phyloP scores from a whole-genome alignment of 2,797 vertebrate species.

The Cryptoprocta ferox region DNA sequence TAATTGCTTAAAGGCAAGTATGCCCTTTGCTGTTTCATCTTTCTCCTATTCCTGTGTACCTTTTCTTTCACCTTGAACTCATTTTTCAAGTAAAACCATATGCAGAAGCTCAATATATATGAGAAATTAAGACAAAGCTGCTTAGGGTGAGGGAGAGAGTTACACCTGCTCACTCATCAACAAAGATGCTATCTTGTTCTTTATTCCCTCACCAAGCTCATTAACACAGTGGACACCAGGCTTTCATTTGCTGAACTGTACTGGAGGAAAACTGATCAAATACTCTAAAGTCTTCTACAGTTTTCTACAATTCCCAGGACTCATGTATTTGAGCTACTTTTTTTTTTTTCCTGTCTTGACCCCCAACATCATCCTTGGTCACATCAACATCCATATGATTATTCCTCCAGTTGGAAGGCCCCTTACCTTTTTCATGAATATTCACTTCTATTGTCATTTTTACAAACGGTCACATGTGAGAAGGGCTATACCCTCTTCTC shows the following conservation, averaged over 20 bases:
- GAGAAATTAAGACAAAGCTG: neutral
- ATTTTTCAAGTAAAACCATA: conserved; percentile 44
- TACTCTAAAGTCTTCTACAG: neutral
- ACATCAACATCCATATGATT: neutral
- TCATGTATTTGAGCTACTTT: neutral
- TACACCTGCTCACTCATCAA: neutral
- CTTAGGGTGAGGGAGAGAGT: neutral
- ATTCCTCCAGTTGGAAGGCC: neutral
- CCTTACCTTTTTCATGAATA: neutral
- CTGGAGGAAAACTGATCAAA: neutral
- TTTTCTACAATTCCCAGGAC: neutral
- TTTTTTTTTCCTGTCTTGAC: neutral
- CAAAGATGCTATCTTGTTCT: neutral
- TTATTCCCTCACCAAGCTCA: neutral
- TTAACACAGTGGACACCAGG: neutral
- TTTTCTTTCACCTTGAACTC: neutral
- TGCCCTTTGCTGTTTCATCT: neutral
- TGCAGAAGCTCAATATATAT: neutral
- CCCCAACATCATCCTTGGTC: neutral
- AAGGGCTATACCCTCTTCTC: neutral
- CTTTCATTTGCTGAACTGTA: neutral
- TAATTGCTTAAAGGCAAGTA: neutral
- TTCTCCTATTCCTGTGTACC: neutral
- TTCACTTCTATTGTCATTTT: neutral
- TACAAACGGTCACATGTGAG: neutral